A percentile compares a stretch with the other conserved stretches of the same genome.
phyloP scores from a whole-genome alignment of 2,797 vertebrate species.

The Muscicapa comitata region DNA sequence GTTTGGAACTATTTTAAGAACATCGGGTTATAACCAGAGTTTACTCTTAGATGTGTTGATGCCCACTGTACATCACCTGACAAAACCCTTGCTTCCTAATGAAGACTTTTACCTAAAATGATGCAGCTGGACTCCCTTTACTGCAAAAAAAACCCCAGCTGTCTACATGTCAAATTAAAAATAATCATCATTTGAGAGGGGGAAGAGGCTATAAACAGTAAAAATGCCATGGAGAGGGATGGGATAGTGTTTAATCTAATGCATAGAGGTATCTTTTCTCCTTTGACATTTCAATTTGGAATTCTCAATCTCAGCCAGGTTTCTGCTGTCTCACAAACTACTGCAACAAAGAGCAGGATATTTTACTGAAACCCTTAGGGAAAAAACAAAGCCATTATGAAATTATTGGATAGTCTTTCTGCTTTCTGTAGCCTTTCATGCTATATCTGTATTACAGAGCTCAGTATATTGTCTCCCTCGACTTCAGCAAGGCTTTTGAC shows the following conservation, averaged over 20 bases:
- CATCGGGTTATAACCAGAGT: background rate
- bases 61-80: background rate
- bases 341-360: background rate
- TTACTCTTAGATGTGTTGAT: background rate
- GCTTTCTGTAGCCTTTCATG: background rate
- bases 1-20: background rate
- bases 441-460: background rate
- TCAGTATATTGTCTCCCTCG: background rate
- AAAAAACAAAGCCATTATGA: background rate
- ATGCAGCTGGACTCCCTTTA: background rate
- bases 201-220: background rate
- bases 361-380: background rate
- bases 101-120: background rate
- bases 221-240: background rate
- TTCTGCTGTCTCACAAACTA: background rate
- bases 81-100: background rate
- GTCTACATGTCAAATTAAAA: background rate
- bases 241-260: background rate
- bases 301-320: background rate
- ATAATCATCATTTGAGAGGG: background rate
- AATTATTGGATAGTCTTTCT: background rate
- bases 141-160: background rate
- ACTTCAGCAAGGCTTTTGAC: background rate
- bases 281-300: background rate
- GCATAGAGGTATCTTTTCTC: background rate